phyloP scores from a whole-genome alignment of 1,140 invertebrate species.

The Scylla paramamosain region DNA sequence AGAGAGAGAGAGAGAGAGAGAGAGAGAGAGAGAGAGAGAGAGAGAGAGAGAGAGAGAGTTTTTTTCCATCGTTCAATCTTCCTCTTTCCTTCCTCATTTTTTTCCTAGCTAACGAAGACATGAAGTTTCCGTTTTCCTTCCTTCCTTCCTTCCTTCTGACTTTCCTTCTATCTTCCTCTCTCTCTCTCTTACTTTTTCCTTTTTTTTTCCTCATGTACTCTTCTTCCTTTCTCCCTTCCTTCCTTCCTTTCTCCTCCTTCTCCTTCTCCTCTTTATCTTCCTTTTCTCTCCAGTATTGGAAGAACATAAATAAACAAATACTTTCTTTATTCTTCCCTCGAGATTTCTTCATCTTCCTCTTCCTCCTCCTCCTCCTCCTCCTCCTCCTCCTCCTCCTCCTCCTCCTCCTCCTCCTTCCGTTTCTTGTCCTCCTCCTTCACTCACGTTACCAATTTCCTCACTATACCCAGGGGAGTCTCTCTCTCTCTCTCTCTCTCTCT shows the following conservation, averaged over 20 bases:
- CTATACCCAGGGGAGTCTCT: neutral
- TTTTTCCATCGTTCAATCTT: neutral
- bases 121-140: neutral
- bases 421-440: neutral
- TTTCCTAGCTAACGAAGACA: neutral
- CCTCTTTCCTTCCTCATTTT: constrained; percentile 9
- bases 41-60: constrained; percentile 16
- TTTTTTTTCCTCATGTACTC: neutral
- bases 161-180: neutral
- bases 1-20: neutral
- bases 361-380: neutral
- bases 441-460: neutral
- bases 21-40: constrained; percentile 12
- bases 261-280: neutral
- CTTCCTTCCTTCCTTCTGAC: neutral
- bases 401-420: neutral
- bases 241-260: neutral
- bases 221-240: neutral
- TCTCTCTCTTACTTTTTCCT: neutral
- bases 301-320: neutral
- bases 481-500: neutral
- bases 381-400: neutral
- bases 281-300: constrained; percentile 5
- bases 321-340: neutral
- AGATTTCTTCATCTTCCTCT: neutral